Evolutionary conservation across 2,888 invertebrate species (phyloP), one percentile per base, ranked within the genome.

Genomic region (Magallana nippona): DNA sequence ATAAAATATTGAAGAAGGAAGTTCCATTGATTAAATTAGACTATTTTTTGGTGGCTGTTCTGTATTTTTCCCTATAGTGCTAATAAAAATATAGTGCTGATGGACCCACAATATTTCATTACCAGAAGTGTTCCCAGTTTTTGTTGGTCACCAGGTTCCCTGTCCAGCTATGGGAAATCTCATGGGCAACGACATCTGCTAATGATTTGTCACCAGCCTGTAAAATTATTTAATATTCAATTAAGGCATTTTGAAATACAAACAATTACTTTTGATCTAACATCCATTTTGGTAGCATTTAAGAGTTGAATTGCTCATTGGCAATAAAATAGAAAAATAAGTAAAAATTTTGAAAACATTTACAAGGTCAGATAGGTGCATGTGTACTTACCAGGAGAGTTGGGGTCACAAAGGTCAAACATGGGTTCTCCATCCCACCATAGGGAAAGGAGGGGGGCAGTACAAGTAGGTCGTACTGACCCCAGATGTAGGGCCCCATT

Each of bases 341-440:
- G 22, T n/a, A 15, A 71, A 2, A 71, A 19, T 1, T 27, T 13
- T 2, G 15, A 13, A 71, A 13, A 5, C 27, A 71, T 71, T 19
- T 71, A 13, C 15, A 71, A n/a, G 62, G 62, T 11, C 19, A 15
- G 3, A 11, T 77, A 10, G 27, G 15, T 77, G 15, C 19, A 22
- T n/a, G 17, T 0, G 32, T 57, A 85, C 95, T 95, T 94, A 97
- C 97, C 95, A 99, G 94, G 80, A 98, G 93, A 0, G 98, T 98
- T 3, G 98, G 98, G 0, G 98, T 98, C 2, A 98, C 97, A 94
- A 99, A 99, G 0, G 98, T 98, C 80, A 99, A 95, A 93, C 98
- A 98, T 0, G 98, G 98, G 95, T 99, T 98, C 94, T 99, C 98
- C 98, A 99, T 99, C 27, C 98, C 98, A 0, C 98, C 98, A 93